Evolutionary conservation across 2,113 vertebrate genomes (phyloP), one percentile per base, ranked within the genome.

Genomic region (Onychorhynchus coronatus): DNA sequence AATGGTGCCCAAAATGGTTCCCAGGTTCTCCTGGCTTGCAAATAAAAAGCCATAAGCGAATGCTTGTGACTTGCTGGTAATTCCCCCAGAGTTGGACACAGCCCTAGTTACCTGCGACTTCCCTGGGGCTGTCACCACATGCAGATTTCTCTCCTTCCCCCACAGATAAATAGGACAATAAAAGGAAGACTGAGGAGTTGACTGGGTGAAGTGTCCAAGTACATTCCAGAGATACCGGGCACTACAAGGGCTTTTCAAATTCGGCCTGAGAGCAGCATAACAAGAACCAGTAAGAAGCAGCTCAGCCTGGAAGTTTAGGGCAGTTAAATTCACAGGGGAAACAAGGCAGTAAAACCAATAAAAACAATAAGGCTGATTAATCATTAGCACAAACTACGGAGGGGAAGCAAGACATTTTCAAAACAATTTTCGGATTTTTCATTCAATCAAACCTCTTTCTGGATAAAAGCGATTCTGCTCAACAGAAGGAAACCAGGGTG

Each of bases 211-310:
- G 35, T 56, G 42, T 90, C 63, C 72, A 90, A 77, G 44, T 68
- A 65, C 92, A 91, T 94, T 94, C 93, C 90, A 77, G 67, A 67
- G 72, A 95, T 80, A 86, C 56, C 0, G 0, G 61, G 46, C 68
- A 81, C 82, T 61, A 37, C 35, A 46, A 67, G 41, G 30, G 33
- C 59, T 78, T 88, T 94, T 94, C 76, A 84, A 88, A 93, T 78
- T 76, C 88, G 88, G 33, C 27, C 16, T 14, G 47, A 84, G 27
- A 85, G 50, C 42, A 70, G 30, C 72, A 68, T 35, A 78, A 71
- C 18, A 90, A 90, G 75, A 94, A 90, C 56, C 65, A 89, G 88
- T 44, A 74, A 63, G 88, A 88, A 95, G 91, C 42, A 95, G 61
- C 50, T 96, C 65, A 89, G 72, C 59, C 85, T 96, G 78, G 63